Evolutionary conservation across 2,797 vertebrate species (phyloP), one percentile per base, ranked within the genome.

Genomic region (Gephyroberyx darwinii): DNA sequence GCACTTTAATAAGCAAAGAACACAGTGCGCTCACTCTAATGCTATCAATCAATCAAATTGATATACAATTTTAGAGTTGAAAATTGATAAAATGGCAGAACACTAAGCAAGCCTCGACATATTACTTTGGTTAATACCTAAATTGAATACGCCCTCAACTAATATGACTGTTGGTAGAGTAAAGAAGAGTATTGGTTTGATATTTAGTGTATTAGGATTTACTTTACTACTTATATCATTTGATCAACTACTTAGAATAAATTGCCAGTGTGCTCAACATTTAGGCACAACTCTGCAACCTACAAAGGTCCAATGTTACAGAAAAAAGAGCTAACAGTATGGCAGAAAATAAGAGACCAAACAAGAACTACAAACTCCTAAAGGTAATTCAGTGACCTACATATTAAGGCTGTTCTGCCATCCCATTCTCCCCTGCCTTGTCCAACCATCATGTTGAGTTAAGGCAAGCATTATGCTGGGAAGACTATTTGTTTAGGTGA

Each of bases 401-500:
- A 93, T 92, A 91, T 92, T 91, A 93, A 84, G 86, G 86, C 82
- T 57, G 67, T 70, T 70, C 82, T 88, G 81, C 85, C 89, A 85
- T 87, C 86, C 74, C 61, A 55, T 75, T 87, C 83, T 87, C 75
- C 76, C 82, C 77, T 81, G 84, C 82, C 85, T 88, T 82, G 84
- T 89, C 90, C 83, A 87, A 87, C 90, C 89, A 91, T 93, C 90
- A 89, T 78, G 88, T 91, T 92, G 90, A 90, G 92, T 91, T 93
- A 93, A 93, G 88, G 86, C 85, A 74, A 90, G 91, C 90, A 92
- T 91, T 91, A 92, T 90, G 91, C 91, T 84, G 87, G 87, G 75
- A 84, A 92, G 89, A 90, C 92, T 91, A 93, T 93, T 93, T 93
- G 93, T 93, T 94, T 91, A 92, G 93, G 91, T 92, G 93, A 94